phyloP scores from a whole-genome alignment of 2,797 vertebrate genomes.

The Helarctos malayanus region DNA sequence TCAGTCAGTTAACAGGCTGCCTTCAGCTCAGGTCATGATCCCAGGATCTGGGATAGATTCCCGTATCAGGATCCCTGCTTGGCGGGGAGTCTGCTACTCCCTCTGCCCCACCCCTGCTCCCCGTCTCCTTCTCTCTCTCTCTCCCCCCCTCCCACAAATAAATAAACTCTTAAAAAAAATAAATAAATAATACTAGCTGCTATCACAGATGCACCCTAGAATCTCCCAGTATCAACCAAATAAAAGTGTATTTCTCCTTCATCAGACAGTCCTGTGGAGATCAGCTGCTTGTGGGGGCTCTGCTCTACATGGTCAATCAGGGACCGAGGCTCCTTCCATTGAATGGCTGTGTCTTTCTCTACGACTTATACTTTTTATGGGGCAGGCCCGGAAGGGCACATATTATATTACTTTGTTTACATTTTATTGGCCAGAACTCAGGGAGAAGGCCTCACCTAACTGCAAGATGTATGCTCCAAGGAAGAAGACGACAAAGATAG shows the following conservation, averaged over 20 bases:
- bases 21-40: too few species aligned
- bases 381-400: background rate
- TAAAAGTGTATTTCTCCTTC: background rate
- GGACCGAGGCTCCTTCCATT: background rate
- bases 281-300: background rate
- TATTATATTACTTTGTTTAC: background rate
- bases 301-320: background rate
- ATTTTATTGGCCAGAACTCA: background rate
- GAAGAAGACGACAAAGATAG: background rate
- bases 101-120: too few species aligned
- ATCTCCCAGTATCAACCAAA: background rate
- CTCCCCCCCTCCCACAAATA: too few species aligned
- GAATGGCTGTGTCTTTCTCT: background rate
- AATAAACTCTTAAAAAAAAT: background rate
- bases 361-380: background rate
- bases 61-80: too few species aligned
- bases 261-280: background rate
- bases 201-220: background rate
- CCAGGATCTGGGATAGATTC: too few species aligned
- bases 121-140: too few species aligned
- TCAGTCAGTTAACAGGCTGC: too few species aligned
- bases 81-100: too few species aligned
- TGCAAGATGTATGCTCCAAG: background rate
- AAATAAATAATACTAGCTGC: background rate
- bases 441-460: background rate